A percentile compares a stretch with the other conserved stretches of the same genome.
phyloP scores from a whole-genome alignment of 1,140 invertebrate species.

The Cydia strobilella region DNA sequence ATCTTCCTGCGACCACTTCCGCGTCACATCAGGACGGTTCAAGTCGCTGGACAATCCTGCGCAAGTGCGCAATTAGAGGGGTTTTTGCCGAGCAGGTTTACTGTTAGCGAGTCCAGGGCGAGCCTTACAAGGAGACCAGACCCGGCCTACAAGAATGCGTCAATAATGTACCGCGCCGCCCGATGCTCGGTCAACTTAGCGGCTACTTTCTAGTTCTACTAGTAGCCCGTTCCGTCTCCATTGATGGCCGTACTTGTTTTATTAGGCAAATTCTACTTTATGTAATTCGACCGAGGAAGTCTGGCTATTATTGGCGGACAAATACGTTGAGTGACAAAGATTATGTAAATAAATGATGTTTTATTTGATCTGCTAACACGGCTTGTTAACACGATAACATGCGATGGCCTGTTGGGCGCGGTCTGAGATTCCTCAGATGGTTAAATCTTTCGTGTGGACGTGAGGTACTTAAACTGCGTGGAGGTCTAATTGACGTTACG shows the following conservation, averaged over 20 bases:
- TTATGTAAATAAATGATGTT: slow-evolving; percentile 19
- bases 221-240: slow-evolving; percentile 11
- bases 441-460: slow-evolving; percentile 1
- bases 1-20: slow-evolving; percentile 17
- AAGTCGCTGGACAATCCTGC: slow-evolving; percentile 8
- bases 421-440: slow-evolving; percentile 7
- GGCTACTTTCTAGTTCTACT: slow-evolving; percentile 28
- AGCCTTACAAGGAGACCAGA: slow-evolving; percentile 66
- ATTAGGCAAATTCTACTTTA: slow-evolving; percentile 31
- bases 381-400: slow-evolving; percentile 21
- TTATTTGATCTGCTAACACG: slow-evolving; percentile 22
- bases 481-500: neutral
- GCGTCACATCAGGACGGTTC: neutral
- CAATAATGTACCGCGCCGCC: slow-evolving; percentile 60
- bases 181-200: slow-evolving; percentile 18
- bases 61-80: slow-evolving; percentile 51
- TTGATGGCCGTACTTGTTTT: slow-evolving; percentile 30
- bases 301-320: slow-evolving; percentile 12
- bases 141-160: slow-evolving; percentile 60
- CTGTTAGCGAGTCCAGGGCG: slow-evolving; percentile 65
- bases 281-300: slow-evolving; percentile 20
- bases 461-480: neutral
- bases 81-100: slow-evolving; percentile 59
- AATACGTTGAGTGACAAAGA: slow-evolving; percentile 14
- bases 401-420: neutral